Evolutionary conservation across 2,113 vertebrate species (phyloP).

Genomic region (Cyprinodon brontotheroides): DNA sequence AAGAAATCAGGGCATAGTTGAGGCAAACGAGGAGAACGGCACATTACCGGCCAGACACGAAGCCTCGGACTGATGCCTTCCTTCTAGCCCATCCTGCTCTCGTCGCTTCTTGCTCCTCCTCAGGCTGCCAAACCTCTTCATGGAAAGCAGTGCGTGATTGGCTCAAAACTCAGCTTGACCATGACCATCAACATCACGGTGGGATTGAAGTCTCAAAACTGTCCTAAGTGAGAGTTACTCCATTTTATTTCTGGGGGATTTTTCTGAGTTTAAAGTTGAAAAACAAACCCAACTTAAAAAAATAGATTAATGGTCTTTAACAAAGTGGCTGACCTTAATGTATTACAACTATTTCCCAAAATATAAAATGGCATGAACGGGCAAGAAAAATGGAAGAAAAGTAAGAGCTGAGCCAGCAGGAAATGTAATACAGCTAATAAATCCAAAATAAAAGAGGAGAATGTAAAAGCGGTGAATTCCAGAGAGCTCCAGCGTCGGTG

Average conservation of each 20-base stretch:
- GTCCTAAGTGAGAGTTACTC: slow-evolving; percentile 17
- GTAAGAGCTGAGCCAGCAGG: slow-evolving; percentile 12
- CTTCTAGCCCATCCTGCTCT: slow-evolving; percentile 76
- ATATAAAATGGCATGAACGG: slow-evolving; percentile 15
- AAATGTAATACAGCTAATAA: neutral
- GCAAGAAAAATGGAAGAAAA: neutral
- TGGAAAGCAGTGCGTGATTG: slow-evolving; percentile 72
- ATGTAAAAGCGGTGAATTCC: slow-evolving; percentile 49
- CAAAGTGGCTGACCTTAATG: neutral
- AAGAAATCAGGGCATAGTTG: neutral
- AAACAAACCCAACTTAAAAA: neutral
- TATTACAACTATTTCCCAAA: neutral
- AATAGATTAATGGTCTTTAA: neutral
- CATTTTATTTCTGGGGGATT: neutral
- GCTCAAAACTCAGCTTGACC: slow-evolving; percentile 53
- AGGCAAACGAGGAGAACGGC: slow-evolving; percentile 4
- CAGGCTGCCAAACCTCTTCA: slow-evolving; percentile 96
- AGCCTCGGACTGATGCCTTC: slow-evolving; percentile 85
- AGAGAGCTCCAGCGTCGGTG: slow-evolving; percentile 30
- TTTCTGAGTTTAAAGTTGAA: neutral
- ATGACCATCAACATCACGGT: slow-evolving; percentile 61
- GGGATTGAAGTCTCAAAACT: slow-evolving; percentile 2
- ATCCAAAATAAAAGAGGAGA: slow-evolving; percentile 1
- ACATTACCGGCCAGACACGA: slow-evolving; percentile 74
- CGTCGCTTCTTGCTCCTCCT: slow-evolving; percentile 88